Base-by-base conservation (phyloP, 1,140 invertebrate genomes). In the Fopius arisanus region DNA sequence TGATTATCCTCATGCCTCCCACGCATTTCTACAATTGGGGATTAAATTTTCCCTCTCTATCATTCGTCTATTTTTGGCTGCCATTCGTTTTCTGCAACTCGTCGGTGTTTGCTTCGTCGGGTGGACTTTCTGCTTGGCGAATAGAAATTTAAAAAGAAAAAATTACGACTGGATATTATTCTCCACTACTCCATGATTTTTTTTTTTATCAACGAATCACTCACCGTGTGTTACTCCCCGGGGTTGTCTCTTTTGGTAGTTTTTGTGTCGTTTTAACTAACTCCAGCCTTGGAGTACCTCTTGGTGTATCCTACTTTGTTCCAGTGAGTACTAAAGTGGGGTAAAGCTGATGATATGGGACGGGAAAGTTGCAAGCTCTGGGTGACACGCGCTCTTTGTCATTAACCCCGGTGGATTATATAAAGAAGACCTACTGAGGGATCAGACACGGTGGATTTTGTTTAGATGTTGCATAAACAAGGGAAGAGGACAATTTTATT, bases 321-420 rank as follows among this genome's bases (percentile, higher is more conserved):
- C 31, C 21, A 67, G 33, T 66, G 33, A 66, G 29, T 66, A 66
- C 63, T 66, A 66, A 31, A 67, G 65, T 67, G 33, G 65, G n/a
- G 2, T 67, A 67, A 14, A 67, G 65, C 9, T 37, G 2, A 41
- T 40, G 33, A 67, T 37, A 67, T 10, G 31, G 14, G 9, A 14
- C n/a, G 67, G n/a, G 28, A 54, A 12, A 23, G 66, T 19, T 31
- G 41, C 67, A 48, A 69, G 41, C 43, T 69, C 43, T 10, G 19
- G 31, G 29, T 31, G 23, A 70, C 51, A 33, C 51, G 48, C 28
- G 41, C 43, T 14, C 28, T 72, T 72, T 75, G 70, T 63, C 73
- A 71, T 63, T 72, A 66, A 26, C 33, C 33, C 33, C 33, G 33
- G 33, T 37, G 12, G 33, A 37, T 37, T 37, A 37, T 37, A 37